Percentiles rank a stretch among this genome's conserved stretches.
These are phyloP conservation scores for Cyaniris semiargus DNA, from an alignment of 2,888 invertebrate species.

Conservation along the genomic window DNA sequence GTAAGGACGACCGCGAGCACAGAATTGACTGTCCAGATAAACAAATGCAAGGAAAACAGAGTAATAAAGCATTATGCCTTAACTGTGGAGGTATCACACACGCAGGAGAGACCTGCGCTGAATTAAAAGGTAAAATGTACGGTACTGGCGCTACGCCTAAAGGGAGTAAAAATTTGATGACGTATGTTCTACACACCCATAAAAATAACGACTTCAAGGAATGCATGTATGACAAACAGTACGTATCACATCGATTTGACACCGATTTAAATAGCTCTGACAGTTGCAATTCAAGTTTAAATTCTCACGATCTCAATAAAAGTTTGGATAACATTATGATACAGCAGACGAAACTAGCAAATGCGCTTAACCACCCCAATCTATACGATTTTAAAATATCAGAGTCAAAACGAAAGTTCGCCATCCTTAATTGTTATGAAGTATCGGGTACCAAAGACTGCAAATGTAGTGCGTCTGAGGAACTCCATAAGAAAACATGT, in stretches of 20 bases:
- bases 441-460: conserved; percentile 63
- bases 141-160: conserved; percentile 57
- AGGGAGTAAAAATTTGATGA: conserved; percentile 52
- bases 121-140: conserved; percentile 51
- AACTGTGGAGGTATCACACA: conserved; percentile 59
- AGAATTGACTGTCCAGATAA: conserved; percentile 60
- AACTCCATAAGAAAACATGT: conserved; percentile 57
- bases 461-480: conserved; percentile 64
- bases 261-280: not conserved
- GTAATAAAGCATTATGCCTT: conserved; percentile 48
- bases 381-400: conserved; percentile 48
- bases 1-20: conserved; percentile 69
- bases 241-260: conserved; percentile 37
- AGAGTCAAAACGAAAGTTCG: conserved; percentile 44
- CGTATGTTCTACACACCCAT: conserved; percentile 55
- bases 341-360: not conserved
- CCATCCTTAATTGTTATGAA: conserved; percentile 55
- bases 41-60: conserved; percentile 39
- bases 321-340: not conserved
- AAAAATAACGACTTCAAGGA: conserved; percentile 52
- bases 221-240: conserved; percentile 53
- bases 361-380: conserved; percentile 44
- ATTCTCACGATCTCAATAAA: not conserved
- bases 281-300: not conserved
- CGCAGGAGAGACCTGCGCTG: conserved; percentile 60